Conservation (phyloP, 2,888 invertebrate species). For the Lydus trimaculatus region DNA sequence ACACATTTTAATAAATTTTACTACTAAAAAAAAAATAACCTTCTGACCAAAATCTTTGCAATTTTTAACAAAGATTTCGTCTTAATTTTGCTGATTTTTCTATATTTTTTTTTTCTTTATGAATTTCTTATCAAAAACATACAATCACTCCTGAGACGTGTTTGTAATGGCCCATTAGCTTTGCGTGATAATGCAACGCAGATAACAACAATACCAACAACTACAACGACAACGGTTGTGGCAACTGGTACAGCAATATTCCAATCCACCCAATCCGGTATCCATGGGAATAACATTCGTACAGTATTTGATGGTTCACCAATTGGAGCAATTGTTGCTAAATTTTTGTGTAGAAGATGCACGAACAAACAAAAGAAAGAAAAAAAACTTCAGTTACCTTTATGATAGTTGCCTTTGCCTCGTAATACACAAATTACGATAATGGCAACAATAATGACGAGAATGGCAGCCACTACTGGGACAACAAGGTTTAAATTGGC, state of each 20-base stretch:
- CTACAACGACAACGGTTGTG: slow-evolving; percentile 88
- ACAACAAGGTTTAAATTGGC: slow-evolving; percentile 93
- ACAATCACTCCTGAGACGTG: slow-evolving; percentile 84
- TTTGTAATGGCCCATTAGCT: slow-evolving; percentile 70
- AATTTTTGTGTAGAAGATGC: not conserved
- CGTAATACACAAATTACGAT: slow-evolving; percentile 92
- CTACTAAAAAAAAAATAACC: not conserved
- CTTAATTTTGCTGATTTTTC: not conserved
- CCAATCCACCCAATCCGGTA: slow-evolving; percentile 87
- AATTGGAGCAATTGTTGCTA: slow-evolving; percentile 84
- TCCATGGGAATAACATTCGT: slow-evolving; percentile 74
- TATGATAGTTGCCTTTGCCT: slow-evolving; percentile 83
- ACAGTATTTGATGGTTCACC: slow-evolving; percentile 63
- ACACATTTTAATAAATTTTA: slow-evolving; percentile 21
- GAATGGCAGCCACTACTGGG: slow-evolving; percentile 88
- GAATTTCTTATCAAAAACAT: slow-evolving; percentile 61
- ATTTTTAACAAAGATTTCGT: not conserved
- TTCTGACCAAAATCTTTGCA: not conserved
- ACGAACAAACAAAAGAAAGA: slow-evolving; percentile 47
- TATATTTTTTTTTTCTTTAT: not conserved
- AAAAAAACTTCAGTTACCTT: slow-evolving; percentile 69
- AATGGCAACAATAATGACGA: slow-evolving; percentile 92
- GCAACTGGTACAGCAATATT: slow-evolving; percentile 90
- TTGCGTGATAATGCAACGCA: slow-evolving; percentile 87
- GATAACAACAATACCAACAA: slow-evolving; percentile 89